These are phyloP conservation scores for Opisthograptis luteolata DNA, from an alignment of 2,888 invertebrate genomes.

Conservation along the genomic window DNA sequence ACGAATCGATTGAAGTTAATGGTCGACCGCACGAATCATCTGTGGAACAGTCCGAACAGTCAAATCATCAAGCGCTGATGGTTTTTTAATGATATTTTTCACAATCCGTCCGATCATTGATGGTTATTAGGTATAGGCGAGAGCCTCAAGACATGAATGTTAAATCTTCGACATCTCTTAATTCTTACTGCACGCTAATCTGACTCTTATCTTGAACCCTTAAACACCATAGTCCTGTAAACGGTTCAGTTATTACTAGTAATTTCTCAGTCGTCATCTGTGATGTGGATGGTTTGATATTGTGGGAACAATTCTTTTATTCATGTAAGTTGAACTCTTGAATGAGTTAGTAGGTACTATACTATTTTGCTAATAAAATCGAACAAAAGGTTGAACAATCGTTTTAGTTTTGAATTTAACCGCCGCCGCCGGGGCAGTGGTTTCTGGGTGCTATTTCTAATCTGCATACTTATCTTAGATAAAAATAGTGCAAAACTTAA, in stretches of 20 bases:
- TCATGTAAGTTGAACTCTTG: background rate
- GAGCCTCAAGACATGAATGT: slow-evolving; percentile 70
- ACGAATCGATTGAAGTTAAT: slow-evolving; percentile 82
- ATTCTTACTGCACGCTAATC: slow-evolving; percentile 43
- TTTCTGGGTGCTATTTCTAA: no score
- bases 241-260: slow-evolving; percentile 44
- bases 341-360: background rate
- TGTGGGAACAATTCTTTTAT: slow-evolving; percentile 35
- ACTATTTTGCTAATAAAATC: no score
- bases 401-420: no score
- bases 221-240: slow-evolving; percentile 44
- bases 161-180: slow-evolving; percentile 51
- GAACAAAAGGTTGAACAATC: no score
- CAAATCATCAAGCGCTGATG: slow-evolving; percentile 83
- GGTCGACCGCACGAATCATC: slow-evolving; percentile 70
- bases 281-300: slow-evolving; percentile 31
- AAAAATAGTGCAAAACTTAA: no score
- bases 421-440: no score
- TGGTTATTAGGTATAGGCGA: slow-evolving; percentile 81
- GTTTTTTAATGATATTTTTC: slow-evolving; percentile 86
- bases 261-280: slow-evolving; percentile 42
- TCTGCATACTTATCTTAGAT: no score
- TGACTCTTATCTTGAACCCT: slow-evolving; percentile 41
- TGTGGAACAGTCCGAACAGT: slow-evolving; percentile 57
- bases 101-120: slow-evolving; percentile 83